phyloP scores from a whole-genome alignment of 2,888 invertebrate species.

The Altica lythri region DNA sequence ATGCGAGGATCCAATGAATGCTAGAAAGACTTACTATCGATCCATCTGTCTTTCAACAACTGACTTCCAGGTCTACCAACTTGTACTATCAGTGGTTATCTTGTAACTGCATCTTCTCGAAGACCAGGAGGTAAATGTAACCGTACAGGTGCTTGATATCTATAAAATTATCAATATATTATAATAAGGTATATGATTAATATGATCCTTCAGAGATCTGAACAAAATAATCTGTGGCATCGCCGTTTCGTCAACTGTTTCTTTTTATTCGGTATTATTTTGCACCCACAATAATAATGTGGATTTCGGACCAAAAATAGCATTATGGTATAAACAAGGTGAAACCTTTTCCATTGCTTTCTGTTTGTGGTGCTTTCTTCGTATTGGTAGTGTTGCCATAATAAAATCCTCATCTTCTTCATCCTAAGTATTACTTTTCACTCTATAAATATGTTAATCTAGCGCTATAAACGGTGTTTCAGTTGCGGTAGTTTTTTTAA shows the following conservation, averaged over 20 bases:
- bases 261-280: slow-evolving; percentile 79
- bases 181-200: too few species aligned
- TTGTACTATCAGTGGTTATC: slow-evolving; percentile 87
- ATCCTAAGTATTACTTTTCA: slow-evolving; percentile 56
- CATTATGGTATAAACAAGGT: slow-evolving; percentile 79
- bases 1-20: too few species aligned
- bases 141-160: slow-evolving; percentile 76
- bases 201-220: slow-evolving; percentile 88
- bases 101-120: slow-evolving; percentile 87
- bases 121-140: slow-evolving; percentile 87
- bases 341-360: slow-evolving; percentile 41
- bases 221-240: slow-evolving; percentile 85
- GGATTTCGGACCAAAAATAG: slow-evolving; percentile 72
- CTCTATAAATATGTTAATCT: slow-evolving; percentile 39
- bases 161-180: slow-evolving; percentile 13
- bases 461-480: slow-evolving; percentile 52
- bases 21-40: too few species aligned
- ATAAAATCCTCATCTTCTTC: slow-evolving; percentile 64
- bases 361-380: slow-evolving; percentile 56
- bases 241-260: slow-evolving; percentile 73
- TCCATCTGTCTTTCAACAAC: slow-evolving; percentile 86
- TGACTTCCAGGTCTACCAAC: slow-evolving; percentile 95
- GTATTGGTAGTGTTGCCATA: slow-evolving; percentile 61
- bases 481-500: slow-evolving; percentile 55
- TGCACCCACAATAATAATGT: slow-evolving; percentile 72